Evolutionary conservation across 2,797 vertebrate genomes (phyloP).

Genomic region (Jordanella pulchra): DNA sequence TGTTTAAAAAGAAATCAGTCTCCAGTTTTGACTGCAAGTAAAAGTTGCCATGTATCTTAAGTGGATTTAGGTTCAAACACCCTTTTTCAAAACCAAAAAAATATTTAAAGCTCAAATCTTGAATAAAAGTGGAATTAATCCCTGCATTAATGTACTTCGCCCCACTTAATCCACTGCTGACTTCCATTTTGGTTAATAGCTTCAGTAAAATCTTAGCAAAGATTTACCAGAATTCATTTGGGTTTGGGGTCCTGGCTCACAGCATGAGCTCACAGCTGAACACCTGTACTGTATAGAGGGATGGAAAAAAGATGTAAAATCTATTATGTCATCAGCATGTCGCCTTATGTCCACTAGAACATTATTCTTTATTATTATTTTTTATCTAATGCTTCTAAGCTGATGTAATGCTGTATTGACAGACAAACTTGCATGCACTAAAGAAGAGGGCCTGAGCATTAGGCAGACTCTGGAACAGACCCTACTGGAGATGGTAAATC

Average conservation of each 20-base stretch:
- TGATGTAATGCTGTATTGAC: constrained; percentile 78
- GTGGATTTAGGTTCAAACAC: not conserved
- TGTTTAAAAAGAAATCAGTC: too few species aligned
- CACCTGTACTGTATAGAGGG: not conserved
- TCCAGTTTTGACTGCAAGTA: not conserved
- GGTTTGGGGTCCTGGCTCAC: not conserved
- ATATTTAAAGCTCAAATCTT: not conserved
- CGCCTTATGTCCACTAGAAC: constrained; percentile 7
- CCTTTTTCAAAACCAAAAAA: not conserved
- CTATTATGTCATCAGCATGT: constrained; percentile 6
- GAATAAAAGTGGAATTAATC: not conserved
- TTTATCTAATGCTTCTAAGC: constrained; percentile 43
- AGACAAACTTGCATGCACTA: constrained; percentile 94
- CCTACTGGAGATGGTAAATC: constrained; percentile 95
- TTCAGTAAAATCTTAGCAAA: not conserved
- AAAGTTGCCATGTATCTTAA: not conserved
- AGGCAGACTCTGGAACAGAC: constrained; percentile 97
- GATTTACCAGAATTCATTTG: not conserved
- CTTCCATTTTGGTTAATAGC: not conserved
- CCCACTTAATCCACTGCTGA: not conserved
- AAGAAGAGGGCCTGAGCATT: constrained; percentile 93
- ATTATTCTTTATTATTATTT: constrained; percentile 4
- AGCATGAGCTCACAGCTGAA: not conserved
- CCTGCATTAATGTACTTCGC: not conserved
- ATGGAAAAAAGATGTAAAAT: not conserved